These are phyloP conservation scores for Promerops cafer DNA, from an alignment of 2,113 vertebrate species.

Conservation along the genomic window DNA sequence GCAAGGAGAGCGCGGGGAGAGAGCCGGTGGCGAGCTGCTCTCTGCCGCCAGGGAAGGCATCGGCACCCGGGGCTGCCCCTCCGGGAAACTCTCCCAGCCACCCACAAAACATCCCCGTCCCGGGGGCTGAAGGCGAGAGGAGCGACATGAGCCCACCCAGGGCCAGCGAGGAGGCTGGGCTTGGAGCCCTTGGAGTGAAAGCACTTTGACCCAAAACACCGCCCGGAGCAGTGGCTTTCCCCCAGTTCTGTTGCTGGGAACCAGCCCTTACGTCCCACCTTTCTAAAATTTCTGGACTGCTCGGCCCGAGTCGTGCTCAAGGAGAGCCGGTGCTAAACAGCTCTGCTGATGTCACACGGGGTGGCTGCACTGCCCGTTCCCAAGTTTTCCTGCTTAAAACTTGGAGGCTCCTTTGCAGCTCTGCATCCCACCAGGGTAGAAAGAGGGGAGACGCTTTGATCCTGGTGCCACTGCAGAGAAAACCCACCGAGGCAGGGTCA, in stretches of 20 bases:
- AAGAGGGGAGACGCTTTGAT: neutral
- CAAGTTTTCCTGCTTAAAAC: neutral
- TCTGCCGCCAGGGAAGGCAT: neutral
- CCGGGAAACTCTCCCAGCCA: neutral
- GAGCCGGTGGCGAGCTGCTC: constrained; percentile 2
- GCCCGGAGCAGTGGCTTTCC: neutral
- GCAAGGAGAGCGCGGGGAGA: neutral
- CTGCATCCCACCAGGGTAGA: neutral
- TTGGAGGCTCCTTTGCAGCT: neutral
- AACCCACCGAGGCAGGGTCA: neutral
- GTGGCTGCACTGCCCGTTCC: neutral
- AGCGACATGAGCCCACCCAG: rapidly evolving
- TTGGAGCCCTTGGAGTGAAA: neutral
- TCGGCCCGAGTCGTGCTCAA: neutral
- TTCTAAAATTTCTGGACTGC: neutral
- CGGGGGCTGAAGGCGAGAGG: neutral
- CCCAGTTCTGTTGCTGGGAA: neutral
- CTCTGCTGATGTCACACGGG: neutral
- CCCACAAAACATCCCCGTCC: neutral
- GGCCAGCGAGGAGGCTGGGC: neutral
- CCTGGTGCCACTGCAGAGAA: neutral
- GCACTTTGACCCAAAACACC: neutral
- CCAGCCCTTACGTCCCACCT: rapidly evolving
- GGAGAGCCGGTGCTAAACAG: neutral
- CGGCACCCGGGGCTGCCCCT: neutral